Conservation (phyloP, 2,113 vertebrate genomes). For the Aptenodytes forsteri region DNA sequence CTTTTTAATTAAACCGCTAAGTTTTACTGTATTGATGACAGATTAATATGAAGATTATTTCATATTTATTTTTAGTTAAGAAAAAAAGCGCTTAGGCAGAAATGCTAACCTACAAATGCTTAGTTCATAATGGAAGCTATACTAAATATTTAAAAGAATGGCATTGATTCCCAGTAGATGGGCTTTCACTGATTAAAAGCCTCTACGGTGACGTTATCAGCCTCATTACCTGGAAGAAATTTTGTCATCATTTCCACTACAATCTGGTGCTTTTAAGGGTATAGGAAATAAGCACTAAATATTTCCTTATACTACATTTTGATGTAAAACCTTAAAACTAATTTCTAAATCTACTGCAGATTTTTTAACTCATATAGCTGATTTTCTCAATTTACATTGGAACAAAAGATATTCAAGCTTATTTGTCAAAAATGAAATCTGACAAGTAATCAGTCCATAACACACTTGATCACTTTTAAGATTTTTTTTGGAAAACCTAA, state of each 20-base stretch:
- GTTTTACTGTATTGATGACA: not conserved
- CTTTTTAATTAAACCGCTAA: not conserved
- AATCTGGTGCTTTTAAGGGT: not conserved
- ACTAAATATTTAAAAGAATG: not conserved
- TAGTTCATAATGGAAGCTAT: not conserved
- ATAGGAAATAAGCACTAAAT: not conserved
- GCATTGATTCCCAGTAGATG: not conserved
- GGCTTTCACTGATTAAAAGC: not conserved
- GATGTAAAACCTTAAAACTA: not conserved
- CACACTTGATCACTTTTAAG: not conserved
- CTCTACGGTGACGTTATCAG: not conserved
- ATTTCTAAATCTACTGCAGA: not conserved
- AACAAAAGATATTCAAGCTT: not conserved
- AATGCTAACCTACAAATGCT: not conserved
- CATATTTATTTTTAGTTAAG: not conserved
- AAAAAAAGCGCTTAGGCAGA: not conserved
- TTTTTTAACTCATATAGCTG: not conserved
- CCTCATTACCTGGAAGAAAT: not conserved
- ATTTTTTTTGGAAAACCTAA: rapidly evolving
- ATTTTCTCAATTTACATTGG: not conserved
- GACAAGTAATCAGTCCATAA: not conserved
- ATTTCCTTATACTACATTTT: not conserved
- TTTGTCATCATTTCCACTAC: not conserved
- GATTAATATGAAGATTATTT: not conserved
- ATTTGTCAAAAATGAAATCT: not conserved